Base-by-base conservation (phyloP, 2,888 invertebrate species). In the Aphodius sticticus region DNA sequence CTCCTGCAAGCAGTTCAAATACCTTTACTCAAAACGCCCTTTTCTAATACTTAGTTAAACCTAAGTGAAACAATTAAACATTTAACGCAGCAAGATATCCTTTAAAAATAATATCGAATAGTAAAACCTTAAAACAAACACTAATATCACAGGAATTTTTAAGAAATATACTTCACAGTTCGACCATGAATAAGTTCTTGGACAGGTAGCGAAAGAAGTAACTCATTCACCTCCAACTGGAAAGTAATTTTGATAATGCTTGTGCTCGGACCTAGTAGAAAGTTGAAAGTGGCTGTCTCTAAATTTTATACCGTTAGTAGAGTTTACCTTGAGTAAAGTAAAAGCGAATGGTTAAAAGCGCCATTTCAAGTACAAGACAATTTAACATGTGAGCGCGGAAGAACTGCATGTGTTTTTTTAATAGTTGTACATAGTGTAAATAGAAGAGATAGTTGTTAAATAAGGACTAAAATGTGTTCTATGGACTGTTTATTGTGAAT, bases 321-420 rank as follows among this genome's bases (percentile, higher is more conserved):
- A 53, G 82, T 81, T 84, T 84, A 84, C 85, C 85, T 85, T 85
- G 85, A 37, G 35, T 79, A 77, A 81, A 79, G 83, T 84, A 84
- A 85, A 84, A 85, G 85, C 53, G 53, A 53, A 53, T 53, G 53
- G 7, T 5, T 53, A 78, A 76, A 81, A 78, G 36, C 78, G 35
- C 78, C 75, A 74, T 53, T 9, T 53, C 53, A 53, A 53, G 53
- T 9, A 53, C 53, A 53, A 53, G 53, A 53, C 53, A 12, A 53
- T 12, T 53, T 53, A 53, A 53, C 53, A 53, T 53, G 53, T 53
- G 53, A 53, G 6, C 53, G 7, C 7, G 12, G 53, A 53, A 53
- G 53, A 9, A 9, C 1, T 53, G 53, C 53, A 53, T 53, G 26
- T 53, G 53, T 53, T 7, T 53, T 7, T 53, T 53, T 53, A 53